Percentiles rank a stretch among this genome's conserved stretches.
These are phyloP conservation scores for Pteria penguin DNA, from an alignment of 2,888 invertebrate species.

Conservation along the genomic window DNA sequence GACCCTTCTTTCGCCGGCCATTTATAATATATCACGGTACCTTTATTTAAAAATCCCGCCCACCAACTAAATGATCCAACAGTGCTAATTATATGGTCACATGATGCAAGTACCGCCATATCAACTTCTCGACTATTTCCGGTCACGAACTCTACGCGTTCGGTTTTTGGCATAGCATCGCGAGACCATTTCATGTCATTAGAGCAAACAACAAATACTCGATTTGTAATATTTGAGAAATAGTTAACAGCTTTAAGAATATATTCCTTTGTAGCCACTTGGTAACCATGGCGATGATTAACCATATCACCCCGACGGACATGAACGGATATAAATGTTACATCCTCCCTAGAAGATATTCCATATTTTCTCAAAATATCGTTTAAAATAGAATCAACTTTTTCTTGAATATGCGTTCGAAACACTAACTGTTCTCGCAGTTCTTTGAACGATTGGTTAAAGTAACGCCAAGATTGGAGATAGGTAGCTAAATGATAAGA, in stretches of 20 bases:
- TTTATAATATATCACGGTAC: constrained; percentile 54
- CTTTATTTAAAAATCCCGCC: constrained; percentile 56
- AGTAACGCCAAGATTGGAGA: constrained; percentile 24
- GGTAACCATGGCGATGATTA: constrained; percentile 12
- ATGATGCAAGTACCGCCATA: constrained; percentile 56
- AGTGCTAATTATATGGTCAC: constrained; percentile 62
- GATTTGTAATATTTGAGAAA: constrained; percentile 8
- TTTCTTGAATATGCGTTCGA: background rate
- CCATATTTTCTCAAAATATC: background rate
- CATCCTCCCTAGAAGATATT: background rate
- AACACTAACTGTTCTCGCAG: constrained; percentile 13
- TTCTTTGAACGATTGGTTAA: constrained; percentile 5
- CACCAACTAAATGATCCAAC: constrained; percentile 67
- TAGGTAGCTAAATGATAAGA: background rate
- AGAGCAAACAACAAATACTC: constrained; percentile 13
- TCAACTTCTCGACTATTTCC: constrained; percentile 47
- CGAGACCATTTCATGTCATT: constrained; percentile 16
- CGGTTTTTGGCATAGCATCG: constrained; percentile 24
- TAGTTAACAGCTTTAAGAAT: constrained; percentile 4
- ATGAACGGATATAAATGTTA: constrained; percentile 5
- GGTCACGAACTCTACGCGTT: constrained; percentile 43
- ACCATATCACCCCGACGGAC: constrained; percentile 25
- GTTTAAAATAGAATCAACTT: background rate
- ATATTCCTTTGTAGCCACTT: constrained; percentile 16
- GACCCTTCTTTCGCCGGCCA: constrained; percentile 46